phyloP scores from a whole-genome alignment of 1,140 invertebrate species.

The Pomacea maculata region DNA sequence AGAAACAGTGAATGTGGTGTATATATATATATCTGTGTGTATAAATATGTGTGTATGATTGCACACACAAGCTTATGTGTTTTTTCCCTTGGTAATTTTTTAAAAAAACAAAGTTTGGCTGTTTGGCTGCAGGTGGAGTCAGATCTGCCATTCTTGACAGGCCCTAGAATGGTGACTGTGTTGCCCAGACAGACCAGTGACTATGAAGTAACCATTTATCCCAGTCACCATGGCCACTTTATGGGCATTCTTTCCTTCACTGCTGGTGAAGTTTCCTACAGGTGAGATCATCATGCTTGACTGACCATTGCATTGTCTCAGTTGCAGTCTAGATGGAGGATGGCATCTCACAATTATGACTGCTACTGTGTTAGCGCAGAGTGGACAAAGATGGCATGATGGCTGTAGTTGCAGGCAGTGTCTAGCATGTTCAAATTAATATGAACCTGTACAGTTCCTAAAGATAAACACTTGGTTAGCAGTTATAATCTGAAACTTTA shows the following conservation, averaged over 20 bases:
- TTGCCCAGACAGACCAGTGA: constrained; percentile 51
- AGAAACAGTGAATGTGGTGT: neutral
- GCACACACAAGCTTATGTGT: no score
- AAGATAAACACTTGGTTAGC: no score
- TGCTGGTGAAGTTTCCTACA: constrained; percentile 53
- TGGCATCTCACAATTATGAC: no score
- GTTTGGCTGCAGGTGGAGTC: constrained; percentile 55
- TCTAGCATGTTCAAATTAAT: no score
- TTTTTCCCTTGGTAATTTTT: neutral
- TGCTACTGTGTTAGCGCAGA: no score
- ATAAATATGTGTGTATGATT: no score
- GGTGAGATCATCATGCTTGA: constrained; percentile 45
- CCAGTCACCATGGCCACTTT: constrained; percentile 54
- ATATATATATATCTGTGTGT: neutral
- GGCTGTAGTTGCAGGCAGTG: no score
- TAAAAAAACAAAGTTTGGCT: neutral
- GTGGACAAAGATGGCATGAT: no score
- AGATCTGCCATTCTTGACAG: constrained; percentile 59
- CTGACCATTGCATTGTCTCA: no score
- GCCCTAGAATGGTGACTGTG: constrained; percentile 53
- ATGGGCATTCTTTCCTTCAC: constrained; percentile 62
- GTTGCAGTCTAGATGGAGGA: no score
- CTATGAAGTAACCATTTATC: constrained; percentile 54
- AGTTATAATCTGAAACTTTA: no score
- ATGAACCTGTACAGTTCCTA: no score